Conservation (phyloP, 2,797 vertebrate species). For the Molothrus ater region DNA sequence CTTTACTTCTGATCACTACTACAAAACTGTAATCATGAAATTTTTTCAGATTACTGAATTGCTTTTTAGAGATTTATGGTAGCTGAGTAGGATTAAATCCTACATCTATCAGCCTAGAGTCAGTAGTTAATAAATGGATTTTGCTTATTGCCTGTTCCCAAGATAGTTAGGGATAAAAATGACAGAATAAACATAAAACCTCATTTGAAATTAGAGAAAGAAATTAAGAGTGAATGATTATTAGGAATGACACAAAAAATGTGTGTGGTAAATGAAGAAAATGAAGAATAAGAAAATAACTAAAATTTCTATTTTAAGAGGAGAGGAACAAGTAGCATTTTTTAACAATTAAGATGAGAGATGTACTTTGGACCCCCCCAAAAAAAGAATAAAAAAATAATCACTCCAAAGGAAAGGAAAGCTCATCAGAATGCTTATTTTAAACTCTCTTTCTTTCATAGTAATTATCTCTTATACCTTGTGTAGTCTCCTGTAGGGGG, state of each 20-base stretch:
- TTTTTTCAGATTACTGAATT: neutral
- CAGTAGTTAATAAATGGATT: neutral
- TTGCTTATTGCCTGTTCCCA: neutral
- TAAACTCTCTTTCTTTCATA: neutral
- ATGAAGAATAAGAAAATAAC: neutral
- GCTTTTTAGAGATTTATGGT: neutral
- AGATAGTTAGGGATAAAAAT: neutral
- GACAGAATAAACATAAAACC: neutral
- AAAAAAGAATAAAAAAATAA: neutral
- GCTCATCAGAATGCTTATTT: neutral
- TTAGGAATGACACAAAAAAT: neutral
- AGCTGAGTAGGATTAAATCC: neutral
- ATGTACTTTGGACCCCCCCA: neutral
- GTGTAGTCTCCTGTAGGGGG: neutral
- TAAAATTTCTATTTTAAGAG: neutral
- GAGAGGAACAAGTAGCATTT: rapidly evolving
- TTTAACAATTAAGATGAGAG: neutral
- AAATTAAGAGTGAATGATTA: neutral
- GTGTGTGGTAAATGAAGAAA: neutral
- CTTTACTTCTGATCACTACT: neutral
- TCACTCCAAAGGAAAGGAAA: neutral
- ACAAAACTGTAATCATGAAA: neutral
- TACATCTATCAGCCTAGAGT: neutral
- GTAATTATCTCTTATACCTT: neutral
- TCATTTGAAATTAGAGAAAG: neutral